Evolutionary conservation across 2,888 invertebrate species (phyloP).

Genomic region (Lycia hirtaria): DNA sequence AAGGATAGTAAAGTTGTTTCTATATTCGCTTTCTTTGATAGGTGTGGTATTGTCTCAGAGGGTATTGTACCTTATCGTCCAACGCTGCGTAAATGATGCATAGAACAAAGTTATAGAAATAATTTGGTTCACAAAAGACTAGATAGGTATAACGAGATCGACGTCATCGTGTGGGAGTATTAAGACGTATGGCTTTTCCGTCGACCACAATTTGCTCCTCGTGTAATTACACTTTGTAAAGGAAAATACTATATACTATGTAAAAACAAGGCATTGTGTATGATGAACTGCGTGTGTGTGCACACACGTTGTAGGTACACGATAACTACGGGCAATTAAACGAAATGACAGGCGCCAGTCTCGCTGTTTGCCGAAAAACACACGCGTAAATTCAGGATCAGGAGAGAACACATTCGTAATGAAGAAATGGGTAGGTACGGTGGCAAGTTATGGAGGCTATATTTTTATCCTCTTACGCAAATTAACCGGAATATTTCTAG

Average conservation of each 20-base stretch:
- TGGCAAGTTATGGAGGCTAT: no score
- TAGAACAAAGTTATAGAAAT: no score
- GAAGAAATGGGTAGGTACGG: background rate
- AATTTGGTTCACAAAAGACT: no score
- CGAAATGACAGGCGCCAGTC: conserved; percentile 19
- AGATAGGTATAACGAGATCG: background rate
- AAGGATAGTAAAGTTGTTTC: no score
- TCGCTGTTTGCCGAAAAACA: conserved; percentile 1
- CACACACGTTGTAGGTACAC: conserved; percentile 1
- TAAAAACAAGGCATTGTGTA: background rate
- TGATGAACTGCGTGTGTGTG: background rate
- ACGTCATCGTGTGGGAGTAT: background rate
- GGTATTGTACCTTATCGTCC: no score
- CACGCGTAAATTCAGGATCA: background rate
- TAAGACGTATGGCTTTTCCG: background rate
- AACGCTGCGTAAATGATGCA: no score
- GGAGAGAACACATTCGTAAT: background rate
- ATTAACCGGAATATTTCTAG: no score
- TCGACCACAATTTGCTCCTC: background rate
- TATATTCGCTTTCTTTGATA: no score
- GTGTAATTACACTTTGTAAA: background rate
- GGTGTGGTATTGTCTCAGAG: no score
- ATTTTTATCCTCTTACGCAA: no score
- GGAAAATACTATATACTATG: background rate
- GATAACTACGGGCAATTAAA: conserved; percentile 18